phyloP scores from a whole-genome alignment of 2,113 vertebrate genomes.

The Meriones unguiculatus region DNA sequence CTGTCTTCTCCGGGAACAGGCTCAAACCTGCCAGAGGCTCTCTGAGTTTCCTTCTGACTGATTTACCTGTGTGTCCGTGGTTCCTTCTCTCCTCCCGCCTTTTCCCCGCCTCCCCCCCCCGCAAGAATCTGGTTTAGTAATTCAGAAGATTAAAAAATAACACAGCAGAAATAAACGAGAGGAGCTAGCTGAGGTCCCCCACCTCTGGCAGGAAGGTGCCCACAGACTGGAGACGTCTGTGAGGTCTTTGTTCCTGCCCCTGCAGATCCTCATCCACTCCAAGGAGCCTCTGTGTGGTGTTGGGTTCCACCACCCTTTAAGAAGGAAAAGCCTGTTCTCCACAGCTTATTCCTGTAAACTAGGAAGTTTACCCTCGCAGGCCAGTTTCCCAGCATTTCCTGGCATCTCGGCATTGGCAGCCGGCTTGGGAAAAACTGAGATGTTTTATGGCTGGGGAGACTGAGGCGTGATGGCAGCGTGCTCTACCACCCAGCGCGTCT shows the following conservation, averaged over 20 bases:
- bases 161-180: conserved; percentile 43
- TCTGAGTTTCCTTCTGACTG: conserved; percentile 78
- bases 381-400: conserved; percentile 72
- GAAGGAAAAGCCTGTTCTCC: conserved; percentile 77
- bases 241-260: conserved; percentile 58
- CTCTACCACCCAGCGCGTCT: rapidly evolving
- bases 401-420: conserved; percentile 73
- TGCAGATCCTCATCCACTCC: background rate
- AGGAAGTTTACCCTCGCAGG: conserved; percentile 76
- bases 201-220: conserved; percentile 39
- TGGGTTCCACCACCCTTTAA: conserved; percentile 56
- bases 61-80: background rate
- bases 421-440: conserved; percentile 73
- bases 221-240: conserved; percentile 63
- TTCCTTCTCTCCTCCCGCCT: conserved; percentile 38
- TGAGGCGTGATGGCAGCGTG: background rate
- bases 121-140: conserved; percentile 75
- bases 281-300: background rate
- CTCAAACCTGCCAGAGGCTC: conserved; percentile 43
- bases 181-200: conserved; percentile 34
- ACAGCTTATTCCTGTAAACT: conserved; percentile 73
- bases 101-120: conserved; percentile 29
- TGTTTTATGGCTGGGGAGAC: conserved; percentile 13
- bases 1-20: conserved; percentile 22
- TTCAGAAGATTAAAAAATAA: conserved; percentile 79